phyloP scores from a whole-genome alignment of 2,797 vertebrate genomes.

The Pseudochirops corinnae region DNA sequence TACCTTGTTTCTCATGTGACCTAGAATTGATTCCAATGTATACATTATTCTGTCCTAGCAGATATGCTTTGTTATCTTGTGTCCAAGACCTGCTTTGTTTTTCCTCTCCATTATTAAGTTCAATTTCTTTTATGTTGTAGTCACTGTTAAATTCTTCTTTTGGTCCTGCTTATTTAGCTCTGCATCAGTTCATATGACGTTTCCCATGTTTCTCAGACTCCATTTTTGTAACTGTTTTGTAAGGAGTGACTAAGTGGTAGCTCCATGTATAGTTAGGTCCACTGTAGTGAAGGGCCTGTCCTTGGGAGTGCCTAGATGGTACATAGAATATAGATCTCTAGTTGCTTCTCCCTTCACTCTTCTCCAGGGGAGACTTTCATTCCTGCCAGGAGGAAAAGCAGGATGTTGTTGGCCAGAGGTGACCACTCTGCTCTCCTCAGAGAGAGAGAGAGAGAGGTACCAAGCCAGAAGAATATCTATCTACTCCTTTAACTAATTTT shows the following conservation, averaged over 20 bases:
- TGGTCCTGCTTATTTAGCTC: background rate
- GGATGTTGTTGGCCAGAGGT: background rate
- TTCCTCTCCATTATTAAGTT: background rate
- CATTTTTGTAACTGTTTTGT: background rate
- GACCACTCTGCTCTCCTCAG: background rate
- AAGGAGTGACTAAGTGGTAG: background rate
- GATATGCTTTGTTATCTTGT: background rate
- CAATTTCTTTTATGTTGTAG: background rate
- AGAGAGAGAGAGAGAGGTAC: background rate
- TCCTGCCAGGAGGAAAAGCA: background rate
- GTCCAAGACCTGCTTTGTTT: background rate
- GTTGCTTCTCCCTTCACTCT: background rate
- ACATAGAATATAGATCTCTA: background rate
- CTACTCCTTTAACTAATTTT: background rate
- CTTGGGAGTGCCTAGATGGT: background rate
- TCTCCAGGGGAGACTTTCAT: background rate
- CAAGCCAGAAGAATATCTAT: background rate
- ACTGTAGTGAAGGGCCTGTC: background rate
- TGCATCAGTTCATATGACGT: background rate
- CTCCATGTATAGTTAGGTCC: background rate
- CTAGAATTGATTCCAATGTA: background rate
- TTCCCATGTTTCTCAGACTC: background rate
- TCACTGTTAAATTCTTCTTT: background rate
- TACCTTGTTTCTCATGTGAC: background rate
- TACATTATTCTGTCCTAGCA: background rate